Evolutionary conservation across 2,888 invertebrate species (phyloP).

Genomic region (Noctua comes): DNA sequence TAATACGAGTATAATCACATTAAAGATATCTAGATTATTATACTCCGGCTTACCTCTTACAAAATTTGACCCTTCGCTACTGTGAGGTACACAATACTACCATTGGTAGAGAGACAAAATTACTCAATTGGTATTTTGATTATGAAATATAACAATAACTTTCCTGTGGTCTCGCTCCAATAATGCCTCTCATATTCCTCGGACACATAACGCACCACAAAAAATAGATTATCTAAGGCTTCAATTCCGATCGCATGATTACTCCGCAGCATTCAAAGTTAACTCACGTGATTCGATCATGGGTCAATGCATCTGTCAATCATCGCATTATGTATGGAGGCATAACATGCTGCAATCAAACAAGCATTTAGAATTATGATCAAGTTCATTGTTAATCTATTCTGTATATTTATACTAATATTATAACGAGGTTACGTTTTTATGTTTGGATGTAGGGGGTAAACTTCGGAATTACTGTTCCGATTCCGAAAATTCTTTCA

Average conservation of each 20-base stretch:
- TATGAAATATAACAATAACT: conserved; percentile 18
- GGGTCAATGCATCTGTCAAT: conserved; percentile 59
- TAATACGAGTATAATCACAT: too few relatives aligned
- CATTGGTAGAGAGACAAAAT: conserved; percentile 10
- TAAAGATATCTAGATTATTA: too few relatives aligned
- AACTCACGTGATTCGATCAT: conserved; percentile 42
- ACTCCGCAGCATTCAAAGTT: conserved; percentile 43
- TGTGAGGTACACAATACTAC: background rate
- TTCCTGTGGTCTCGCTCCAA: conserved; percentile 35
- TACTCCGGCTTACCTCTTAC: too few relatives aligned
- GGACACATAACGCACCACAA: conserved; percentile 27
- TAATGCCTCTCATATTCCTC: conserved; percentile 19
- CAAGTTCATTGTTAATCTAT: conserved; percentile 59
- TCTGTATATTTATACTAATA: background rate
- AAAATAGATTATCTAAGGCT: conserved; percentile 46
- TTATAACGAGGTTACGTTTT: background rate
- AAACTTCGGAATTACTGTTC: background rate
- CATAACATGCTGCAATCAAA: conserved; percentile 60
- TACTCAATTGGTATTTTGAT: conserved; percentile 23
- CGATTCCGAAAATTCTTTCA: background rate
- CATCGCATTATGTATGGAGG: conserved; percentile 45
- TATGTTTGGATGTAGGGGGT: background rate
- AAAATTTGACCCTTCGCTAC: too few relatives aligned
- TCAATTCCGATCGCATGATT: conserved; percentile 48
- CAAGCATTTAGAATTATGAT: conserved; percentile 49